Evolutionary conservation across 2,113 vertebrate species (phyloP).

Genomic region (Colistium nudipinnis): DNA sequence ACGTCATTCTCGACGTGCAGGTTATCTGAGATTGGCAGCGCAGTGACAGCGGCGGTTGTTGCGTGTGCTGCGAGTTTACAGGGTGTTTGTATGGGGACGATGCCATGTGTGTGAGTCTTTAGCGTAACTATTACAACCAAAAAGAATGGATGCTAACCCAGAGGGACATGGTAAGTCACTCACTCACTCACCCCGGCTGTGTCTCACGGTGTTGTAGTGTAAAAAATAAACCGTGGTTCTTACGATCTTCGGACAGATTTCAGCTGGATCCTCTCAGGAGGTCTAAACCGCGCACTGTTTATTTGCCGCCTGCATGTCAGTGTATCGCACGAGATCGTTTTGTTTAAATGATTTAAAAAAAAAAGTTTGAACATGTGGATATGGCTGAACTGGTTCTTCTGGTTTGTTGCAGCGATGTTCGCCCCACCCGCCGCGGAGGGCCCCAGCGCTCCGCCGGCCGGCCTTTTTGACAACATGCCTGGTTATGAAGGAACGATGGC

Average conservation of each 20-base stretch:
- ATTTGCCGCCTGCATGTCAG: neutral
- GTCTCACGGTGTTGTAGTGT: neutral
- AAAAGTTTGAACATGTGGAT: neutral
- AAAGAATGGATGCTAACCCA: neutral
- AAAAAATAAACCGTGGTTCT: neutral
- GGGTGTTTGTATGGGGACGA: fast-evolving
- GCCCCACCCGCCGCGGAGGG: constrained; percentile 52
- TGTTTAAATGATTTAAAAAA: neutral
- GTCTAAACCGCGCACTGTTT: neutral
- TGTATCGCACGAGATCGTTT: neutral
- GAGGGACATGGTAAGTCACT: constrained; percentile 49
- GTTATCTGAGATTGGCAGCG: neutral
- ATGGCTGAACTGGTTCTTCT: constrained; percentile 61
- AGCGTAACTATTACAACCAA: neutral
- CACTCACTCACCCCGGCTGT: neutral
- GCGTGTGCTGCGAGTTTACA: no score
- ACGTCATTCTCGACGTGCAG: constrained; percentile 30
- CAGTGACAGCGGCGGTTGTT: no score
- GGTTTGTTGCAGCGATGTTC: constrained; percentile 70
- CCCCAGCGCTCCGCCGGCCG: constrained; percentile 73
- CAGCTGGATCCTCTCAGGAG: neutral
- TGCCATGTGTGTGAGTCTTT: neutral
- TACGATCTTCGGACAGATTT: neutral
- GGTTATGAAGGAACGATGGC: constrained; percentile 78
- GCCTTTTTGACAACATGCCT: constrained; percentile 75